Base-by-base conservation (phyloP, 2,888 invertebrate genomes). In the Spilarctia lutea region DNA sequence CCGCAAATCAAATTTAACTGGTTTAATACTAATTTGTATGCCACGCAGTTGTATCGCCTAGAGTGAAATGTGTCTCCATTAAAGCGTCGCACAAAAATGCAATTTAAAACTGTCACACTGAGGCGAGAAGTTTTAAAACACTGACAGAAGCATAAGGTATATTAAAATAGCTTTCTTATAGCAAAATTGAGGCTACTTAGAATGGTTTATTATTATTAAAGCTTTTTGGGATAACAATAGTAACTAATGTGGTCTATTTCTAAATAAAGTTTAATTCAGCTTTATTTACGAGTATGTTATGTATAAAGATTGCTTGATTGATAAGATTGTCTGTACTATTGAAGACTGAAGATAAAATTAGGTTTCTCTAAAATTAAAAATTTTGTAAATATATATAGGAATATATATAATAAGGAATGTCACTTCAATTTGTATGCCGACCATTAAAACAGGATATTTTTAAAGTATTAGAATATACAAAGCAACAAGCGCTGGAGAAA, bases 11-110 rank as follows among this genome's bases (percentile, higher is more conserved):
- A 65, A 63, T 42, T 20, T 71, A 69, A 60, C 69, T 70, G 60
- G 39, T 39, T 24, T 33, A 33, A 24, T 71, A 73, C 71, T 74
- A 39, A 77, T 83, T 74, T 77, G 72, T 71, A 65, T 65, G 52
- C 71, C 45, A 60, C 75, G 68, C 72, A 67, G 79, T 66, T 27
- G 63, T 42, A 45, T 27, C 65, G 71, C 76, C 76, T 81, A 68
- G 30, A 56, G 66, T 33, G 65, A 72, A 76, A 74, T 84, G 70
- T 78, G 77, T 83, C 75, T 77, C 33, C 48, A 74, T 79, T 77
- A 72, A 78, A 84, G 45, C 81, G 83, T 81, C 76, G 85, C 78
- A 78, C 83, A 83, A 83, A 83, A 83, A 83, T 83, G 85, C 83
- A 83, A 83, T 83, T 83, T 83, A 83, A 83, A 83, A 76, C 75